Evolutionary conservation across 2,113 vertebrate genomes (phyloP).

Genomic region (Phasianus colchicus): DNA sequence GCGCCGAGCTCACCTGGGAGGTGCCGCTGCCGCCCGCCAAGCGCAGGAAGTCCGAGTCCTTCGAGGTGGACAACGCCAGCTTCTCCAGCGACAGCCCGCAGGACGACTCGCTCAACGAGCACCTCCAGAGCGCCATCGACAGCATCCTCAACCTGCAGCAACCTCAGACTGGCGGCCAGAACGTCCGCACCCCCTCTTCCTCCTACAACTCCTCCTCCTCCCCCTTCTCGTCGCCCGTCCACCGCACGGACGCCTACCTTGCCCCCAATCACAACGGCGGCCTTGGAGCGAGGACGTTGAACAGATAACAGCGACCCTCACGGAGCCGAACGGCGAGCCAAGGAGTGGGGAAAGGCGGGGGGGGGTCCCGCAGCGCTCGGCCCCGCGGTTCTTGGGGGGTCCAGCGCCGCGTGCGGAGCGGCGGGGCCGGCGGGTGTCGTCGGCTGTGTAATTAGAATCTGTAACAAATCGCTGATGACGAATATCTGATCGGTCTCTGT

Average conservation of each 20-base stretch:
- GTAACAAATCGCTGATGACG: constrained; percentile 12
- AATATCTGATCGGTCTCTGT: background rate
- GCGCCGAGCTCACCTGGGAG: constrained; percentile 67
- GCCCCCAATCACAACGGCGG: constrained; percentile 88
- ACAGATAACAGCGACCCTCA: constrained; percentile 88
- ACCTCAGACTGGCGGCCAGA: constrained; percentile 66
- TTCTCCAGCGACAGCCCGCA: constrained; percentile 95
- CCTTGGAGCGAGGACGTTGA: constrained; percentile 91
- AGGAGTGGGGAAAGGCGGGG: background rate
- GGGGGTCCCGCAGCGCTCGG: too few species aligned
- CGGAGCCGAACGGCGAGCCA: background rate
- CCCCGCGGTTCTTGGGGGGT: too few species aligned
- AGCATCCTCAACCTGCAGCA: constrained; percentile 97
- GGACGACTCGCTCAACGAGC: constrained; percentile 90
- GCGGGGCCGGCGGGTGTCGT: background rate
- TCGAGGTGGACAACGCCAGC: constrained; percentile 93
- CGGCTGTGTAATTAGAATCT: constrained; percentile 39
- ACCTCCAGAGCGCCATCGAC: constrained; percentile 96
- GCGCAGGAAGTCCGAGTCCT: constrained; percentile 87
- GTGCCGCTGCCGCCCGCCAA: constrained; percentile 82
- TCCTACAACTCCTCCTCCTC: constrained; percentile 81
- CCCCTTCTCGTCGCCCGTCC: constrained; percentile 81
- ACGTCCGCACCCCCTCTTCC: constrained; percentile 61
- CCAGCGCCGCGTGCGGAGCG: background rate
- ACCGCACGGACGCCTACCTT: constrained; percentile 79